Percentiles rank a stretch among this genome's conserved stretches.
These are phyloP conservation scores for Chelonia mydas DNA, from an alignment of 2,797 vertebrate species.

Conservation along the genomic window DNA sequence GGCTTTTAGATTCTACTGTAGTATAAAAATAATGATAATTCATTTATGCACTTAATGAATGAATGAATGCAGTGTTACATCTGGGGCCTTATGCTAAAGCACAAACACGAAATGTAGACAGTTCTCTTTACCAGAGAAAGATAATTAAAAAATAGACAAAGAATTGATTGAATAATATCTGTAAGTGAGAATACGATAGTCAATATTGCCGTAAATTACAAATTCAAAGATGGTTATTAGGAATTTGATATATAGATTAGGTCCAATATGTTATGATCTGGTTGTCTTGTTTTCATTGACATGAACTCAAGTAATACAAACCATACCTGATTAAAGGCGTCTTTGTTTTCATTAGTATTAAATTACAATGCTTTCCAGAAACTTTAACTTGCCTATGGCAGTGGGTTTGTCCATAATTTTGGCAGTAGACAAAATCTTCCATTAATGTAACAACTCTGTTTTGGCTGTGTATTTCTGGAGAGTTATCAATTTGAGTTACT, in stretches of 20 bases:
- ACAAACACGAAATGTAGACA: not conserved
- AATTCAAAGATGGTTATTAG: not conserved
- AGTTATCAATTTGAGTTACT: not conserved
- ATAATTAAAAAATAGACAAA: not conserved
- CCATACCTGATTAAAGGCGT: not conserved
- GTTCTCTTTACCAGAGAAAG: not conserved
- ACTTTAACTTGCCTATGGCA: not conserved
- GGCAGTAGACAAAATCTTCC: not conserved
- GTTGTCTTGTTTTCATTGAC: too few relatives aligned
- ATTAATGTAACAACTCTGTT: not conserved
- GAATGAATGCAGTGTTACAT: not conserved
- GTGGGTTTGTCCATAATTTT: not conserved
- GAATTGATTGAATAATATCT: not conserved
- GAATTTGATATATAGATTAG: conserved; percentile 9
- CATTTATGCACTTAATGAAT: not conserved
- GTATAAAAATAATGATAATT: not conserved
- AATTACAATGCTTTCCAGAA: not conserved
- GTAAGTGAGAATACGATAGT: not conserved
- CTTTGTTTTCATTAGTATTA: not conserved
- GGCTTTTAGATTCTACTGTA: not conserved
- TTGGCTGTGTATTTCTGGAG: not conserved
- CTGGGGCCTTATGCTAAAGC: not conserved
- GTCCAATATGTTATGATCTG: not conserved
- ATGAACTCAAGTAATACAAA: not conserved
- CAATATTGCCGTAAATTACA: not conserved